These are phyloP conservation scores for Tenualosa ilisha DNA, from an alignment of 2,797 vertebrate genomes.

Conservation along the genomic window DNA sequence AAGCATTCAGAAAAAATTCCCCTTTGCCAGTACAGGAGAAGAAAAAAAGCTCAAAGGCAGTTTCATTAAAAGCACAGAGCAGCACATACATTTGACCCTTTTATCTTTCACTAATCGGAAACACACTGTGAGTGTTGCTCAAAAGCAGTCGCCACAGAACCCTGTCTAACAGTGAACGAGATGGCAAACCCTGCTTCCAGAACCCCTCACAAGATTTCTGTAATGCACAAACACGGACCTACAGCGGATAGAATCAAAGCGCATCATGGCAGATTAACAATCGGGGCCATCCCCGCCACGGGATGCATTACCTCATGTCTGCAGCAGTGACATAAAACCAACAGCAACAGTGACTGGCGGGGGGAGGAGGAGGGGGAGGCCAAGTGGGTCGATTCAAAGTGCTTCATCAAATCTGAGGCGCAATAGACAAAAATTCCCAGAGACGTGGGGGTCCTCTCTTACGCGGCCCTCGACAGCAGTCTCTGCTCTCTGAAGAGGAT, in stretches of 20 bases:
- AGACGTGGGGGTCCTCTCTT: slow-evolving; percentile 39
- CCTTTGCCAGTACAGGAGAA: not conserved
- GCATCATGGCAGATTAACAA: not conserved
- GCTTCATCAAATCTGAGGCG: not conserved
- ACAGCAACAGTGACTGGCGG: not conserved
- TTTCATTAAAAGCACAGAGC: not conserved
- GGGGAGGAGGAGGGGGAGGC: not conserved
- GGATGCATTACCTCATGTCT: slow-evolving; percentile 59
- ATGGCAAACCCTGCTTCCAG: not conserved
- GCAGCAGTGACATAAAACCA: slow-evolving; percentile 44
- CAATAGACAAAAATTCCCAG: not conserved
- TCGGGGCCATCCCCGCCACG: slow-evolving; percentile 30
- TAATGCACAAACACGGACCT: slow-evolving; percentile 29
- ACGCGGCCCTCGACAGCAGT: slow-evolving; percentile 49
- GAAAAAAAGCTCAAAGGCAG: not conserved
- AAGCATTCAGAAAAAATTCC: slow-evolving; percentile 1
- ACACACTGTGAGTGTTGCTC: not conserved
- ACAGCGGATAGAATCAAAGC: slow-evolving; percentile 39
- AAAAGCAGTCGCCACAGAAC: not conserved
- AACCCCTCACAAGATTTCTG: not conserved
- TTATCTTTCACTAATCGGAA: not conserved
- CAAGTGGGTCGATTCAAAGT: not conserved
- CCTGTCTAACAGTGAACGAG: not conserved
- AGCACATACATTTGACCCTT: not conserved
- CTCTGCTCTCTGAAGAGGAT: slow-evolving; percentile 29